Evolutionary conservation across 2,797 vertebrate species (phyloP).

Genomic region (Lindbergichthys nudifrons): DNA sequence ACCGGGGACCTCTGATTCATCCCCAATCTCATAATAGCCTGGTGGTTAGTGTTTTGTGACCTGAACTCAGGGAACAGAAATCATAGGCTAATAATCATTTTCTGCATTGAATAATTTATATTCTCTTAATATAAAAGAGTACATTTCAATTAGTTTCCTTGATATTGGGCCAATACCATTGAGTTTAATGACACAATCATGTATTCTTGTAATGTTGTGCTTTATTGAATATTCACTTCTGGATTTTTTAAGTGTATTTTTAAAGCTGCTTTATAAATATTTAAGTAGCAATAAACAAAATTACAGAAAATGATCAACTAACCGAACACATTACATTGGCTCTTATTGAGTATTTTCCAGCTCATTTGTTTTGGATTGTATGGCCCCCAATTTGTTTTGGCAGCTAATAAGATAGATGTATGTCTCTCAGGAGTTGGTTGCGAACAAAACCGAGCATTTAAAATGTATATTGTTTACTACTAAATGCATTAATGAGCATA

Average conservation of each 20-base stretch:
- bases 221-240: background rate
- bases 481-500: background rate
- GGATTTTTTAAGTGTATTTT: background rate
- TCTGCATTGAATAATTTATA: slow-evolving; percentile 10
- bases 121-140: slow-evolving; percentile 3
- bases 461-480: background rate
- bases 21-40: slow-evolving; percentile 40
- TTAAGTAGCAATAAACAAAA: background rate
- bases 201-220: background rate
- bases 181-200: background rate
- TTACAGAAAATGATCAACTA: background rate
- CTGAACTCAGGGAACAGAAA: slow-evolving; percentile 26
- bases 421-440: background rate
- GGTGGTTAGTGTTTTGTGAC: slow-evolving; percentile 26
- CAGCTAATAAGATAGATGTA: background rate
- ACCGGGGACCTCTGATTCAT: slow-evolving; percentile 54
- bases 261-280: background rate
- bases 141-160: background rate
- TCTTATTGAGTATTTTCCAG: too few relatives aligned
- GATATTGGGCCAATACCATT: background rate
- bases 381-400: background rate
- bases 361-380: background rate
- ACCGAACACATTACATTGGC: background rate
- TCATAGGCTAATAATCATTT: slow-evolving; percentile 12
- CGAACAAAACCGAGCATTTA: background rate